Evolutionary conservation across 1,140 invertebrate genomes (phyloP).

Genomic region (Neoseiulus cucumeris): DNA sequence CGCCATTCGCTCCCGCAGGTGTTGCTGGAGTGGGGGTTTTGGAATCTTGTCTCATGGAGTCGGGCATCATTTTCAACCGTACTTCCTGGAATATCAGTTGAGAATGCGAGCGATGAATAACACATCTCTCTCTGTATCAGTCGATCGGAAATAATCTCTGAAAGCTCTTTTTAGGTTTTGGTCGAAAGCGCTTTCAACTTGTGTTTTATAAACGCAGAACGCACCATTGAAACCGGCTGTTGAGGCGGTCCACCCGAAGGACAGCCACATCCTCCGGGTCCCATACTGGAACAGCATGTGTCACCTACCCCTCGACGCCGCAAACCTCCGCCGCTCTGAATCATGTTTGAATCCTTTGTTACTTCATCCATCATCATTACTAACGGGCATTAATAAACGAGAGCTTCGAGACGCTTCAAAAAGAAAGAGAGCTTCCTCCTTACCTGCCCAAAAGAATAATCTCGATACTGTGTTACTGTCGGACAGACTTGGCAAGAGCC

Average conservation of each 20-base stretch:
- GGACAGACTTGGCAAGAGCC: conserved; percentile 8
- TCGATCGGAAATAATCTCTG: not conserved
- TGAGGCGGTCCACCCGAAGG: conserved; percentile 4
- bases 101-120: not conserved
- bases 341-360: too few relatives aligned
- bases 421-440: not conserved
- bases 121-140: not conserved
- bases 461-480: conserved; percentile 3
- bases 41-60: not conserved
- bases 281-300: conserved; percentile 3
- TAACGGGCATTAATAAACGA: too few relatives aligned
- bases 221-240: not conserved
- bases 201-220: not conserved
- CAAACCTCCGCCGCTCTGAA: not conserved
- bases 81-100: not conserved
- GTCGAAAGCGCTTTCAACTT: too few relatives aligned
- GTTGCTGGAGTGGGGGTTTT: not conserved
- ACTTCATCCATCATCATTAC: too few relatives aligned
- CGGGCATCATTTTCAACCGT: not conserved
- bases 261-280: not conserved
- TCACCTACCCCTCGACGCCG: not conserved
- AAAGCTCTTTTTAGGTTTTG: not conserved
- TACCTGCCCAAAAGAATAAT: not conserved
- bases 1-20: not conserved
- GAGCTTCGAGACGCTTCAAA: too few relatives aligned